Base-by-base conservation (phyloP, 2,113 vertebrate species). In the Catharus bicknelli region DNA sequence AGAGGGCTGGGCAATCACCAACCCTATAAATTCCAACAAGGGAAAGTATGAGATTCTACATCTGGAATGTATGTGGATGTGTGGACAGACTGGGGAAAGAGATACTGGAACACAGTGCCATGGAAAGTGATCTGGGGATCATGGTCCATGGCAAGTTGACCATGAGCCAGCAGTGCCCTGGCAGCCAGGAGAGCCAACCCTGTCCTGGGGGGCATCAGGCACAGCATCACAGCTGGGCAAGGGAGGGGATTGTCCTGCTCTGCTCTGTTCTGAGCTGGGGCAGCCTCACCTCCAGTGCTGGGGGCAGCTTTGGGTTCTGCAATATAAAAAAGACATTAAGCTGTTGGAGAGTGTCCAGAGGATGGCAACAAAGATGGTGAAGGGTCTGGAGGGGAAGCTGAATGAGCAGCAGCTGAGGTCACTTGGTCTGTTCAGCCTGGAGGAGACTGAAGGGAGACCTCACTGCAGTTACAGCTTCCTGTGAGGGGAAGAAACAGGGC, bases 111-210 rank as follows among this genome's bases (percentile, higher is more conserved):
- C 29, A 13, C 10, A 50, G 13, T 20, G 5, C 30, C 9, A 5
- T 0, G 2, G 16, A 51, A 67, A 76, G 8, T 7, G 1, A 5
- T 8, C 16, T 43, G 21, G 4, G 2, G 2, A 2, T 21, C 4
- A 51, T 58, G 36, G 30, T 9, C 0, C 0, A 17, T 36, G 30
- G 2, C 5, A 51, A 43, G 16, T 5, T 34, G 34, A 26, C 0
- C 13, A 20, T 30, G 59, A 66, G 4, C 0, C 42, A 75, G 34
- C 61, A 64, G 23, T 29, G 50, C 34, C 29, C 23, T 66, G 69
- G 34, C 23, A 75, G 25, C 36, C 82, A 34, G 13, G 10, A 42
- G 8, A 2, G 19, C 2, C 50, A 57, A 1, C 0, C 1, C 0
- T 42, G 12, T 29, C 42, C 42, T 23, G 29, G 12, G 32, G 0